These are phyloP conservation scores for Macaria liturata DNA, from an alignment of 2,888 invertebrate genomes.

Conservation along the genomic window DNA sequence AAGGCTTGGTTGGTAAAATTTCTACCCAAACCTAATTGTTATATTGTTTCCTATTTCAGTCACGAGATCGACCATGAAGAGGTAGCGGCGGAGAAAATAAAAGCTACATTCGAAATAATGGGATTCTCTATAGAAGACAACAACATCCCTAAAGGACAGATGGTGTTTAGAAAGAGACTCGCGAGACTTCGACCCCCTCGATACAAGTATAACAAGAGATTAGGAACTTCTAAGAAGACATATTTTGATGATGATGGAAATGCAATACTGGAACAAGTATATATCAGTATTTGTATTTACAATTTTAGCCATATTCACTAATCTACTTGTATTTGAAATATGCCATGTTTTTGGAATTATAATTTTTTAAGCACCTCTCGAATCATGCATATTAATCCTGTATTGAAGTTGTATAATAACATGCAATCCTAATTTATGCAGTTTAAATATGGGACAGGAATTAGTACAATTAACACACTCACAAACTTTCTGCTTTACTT, in stretches of 20 bases:
- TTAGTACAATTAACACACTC: too few species aligned
- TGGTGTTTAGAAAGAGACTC: constrained; percentile 86
- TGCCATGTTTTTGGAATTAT: too few species aligned
- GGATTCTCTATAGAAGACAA: constrained; percentile 73
- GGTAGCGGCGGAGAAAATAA: constrained; percentile 79
- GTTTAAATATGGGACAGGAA: too few species aligned
- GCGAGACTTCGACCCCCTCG: constrained; percentile 80
- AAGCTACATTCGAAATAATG: constrained; percentile 86
- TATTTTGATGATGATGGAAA: constrained; percentile 88
- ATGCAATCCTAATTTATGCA: too few species aligned
- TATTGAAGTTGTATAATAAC: too few species aligned
- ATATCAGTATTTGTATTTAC: not conserved
- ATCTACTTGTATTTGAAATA: too few species aligned
- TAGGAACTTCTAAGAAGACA: constrained; percentile 76
- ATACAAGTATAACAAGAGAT: constrained; percentile 49
- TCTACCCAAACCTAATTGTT: too few species aligned
- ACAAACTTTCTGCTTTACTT: too few species aligned
- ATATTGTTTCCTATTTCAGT: constrained; percentile 55
- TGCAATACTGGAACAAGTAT: constrained; percentile 63
- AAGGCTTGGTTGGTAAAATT: too few species aligned
- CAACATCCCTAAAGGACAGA: constrained; percentile 77
- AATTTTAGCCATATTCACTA: too few species aligned
- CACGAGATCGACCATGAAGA: constrained; percentile 81
- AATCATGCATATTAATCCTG: too few species aligned
- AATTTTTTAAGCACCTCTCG: too few species aligned